These are phyloP conservation scores for Pogonomyrmex californicus DNA, from an alignment of 1,140 invertebrate genomes.

Conservation along the genomic window DNA sequence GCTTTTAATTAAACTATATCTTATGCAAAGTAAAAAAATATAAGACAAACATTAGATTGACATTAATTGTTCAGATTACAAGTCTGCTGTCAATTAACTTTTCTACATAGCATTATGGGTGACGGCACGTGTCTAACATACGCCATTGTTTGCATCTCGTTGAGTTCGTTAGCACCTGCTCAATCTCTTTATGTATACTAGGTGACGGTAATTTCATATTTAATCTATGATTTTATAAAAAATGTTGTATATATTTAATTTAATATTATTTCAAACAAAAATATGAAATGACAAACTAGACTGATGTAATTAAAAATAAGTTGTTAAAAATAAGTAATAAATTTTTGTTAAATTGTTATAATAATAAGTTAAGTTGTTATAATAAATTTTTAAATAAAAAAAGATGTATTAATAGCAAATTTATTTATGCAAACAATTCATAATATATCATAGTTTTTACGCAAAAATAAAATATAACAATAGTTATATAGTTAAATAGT, in stretches of 20 bases:
- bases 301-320: background rate
- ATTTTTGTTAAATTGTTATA: background rate
- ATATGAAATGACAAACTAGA: background rate
- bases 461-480: background rate
- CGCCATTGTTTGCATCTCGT: constrained; percentile 79
- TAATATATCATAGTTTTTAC: background rate
- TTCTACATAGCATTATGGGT: constrained; percentile 19
- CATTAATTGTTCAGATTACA: constrained; percentile 14
- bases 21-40: background rate
- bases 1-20: background rate
- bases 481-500: background rate
- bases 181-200: constrained; percentile 19
- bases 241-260: background rate
- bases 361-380: background rate
- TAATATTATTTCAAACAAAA: background rate
- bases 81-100: constrained; percentile 55
- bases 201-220: constrained; percentile 17
- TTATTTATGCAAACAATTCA: background rate
- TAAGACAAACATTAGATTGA: background rate
- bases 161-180: constrained; percentile 64
- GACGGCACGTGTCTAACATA: constrained; percentile 70
- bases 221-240: background rate
- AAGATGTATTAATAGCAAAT: background rate
- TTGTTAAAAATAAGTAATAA: background rate
- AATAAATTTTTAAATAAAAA: background rate